A percentile compares a stretch with the other conserved stretches of the same genome.
phyloP scores from a whole-genome alignment of 2,797 vertebrate species.

The Ctenochaetus hawaiiensis region DNA sequence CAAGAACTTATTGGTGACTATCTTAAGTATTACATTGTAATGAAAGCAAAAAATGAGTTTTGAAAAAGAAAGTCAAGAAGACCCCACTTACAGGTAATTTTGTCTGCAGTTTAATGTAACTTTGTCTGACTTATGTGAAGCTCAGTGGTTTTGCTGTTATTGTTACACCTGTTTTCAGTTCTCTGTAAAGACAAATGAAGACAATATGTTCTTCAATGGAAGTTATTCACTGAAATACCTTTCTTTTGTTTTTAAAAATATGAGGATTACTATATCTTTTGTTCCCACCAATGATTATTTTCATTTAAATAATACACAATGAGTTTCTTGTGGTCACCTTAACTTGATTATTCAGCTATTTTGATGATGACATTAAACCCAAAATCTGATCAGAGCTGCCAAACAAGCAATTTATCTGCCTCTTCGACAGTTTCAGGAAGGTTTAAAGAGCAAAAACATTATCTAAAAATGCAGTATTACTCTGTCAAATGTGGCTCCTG shows the following conservation, averaged over 20 bases:
- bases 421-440: neutral
- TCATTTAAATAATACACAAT: neutral
- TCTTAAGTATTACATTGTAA: neutral
- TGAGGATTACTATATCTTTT: neutral
- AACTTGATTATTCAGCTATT: constrained; percentile 9
- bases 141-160: too few relatives aligned
- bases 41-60: neutral
- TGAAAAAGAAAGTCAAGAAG: too few relatives aligned
- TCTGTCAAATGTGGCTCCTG: neutral
- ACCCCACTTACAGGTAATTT: too few relatives aligned
- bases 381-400: neutral
- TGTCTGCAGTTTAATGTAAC: too few relatives aligned
- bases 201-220: too few relatives aligned
- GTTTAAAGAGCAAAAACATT: constrained; percentile 23
- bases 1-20: neutral
- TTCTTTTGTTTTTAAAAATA: neutral
- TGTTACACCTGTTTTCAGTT: too few relatives aligned
- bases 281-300: neutral
- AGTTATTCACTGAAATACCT: too few relatives aligned
- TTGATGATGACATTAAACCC: constrained; percentile 9
- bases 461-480: neutral
- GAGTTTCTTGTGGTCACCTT: neutral
- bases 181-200: too few relatives aligned
- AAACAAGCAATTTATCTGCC: neutral
- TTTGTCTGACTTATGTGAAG: too few relatives aligned